Evolutionary conservation across 2,113 vertebrate species (phyloP).

Genomic region (Anguilla rostrata): DNA sequence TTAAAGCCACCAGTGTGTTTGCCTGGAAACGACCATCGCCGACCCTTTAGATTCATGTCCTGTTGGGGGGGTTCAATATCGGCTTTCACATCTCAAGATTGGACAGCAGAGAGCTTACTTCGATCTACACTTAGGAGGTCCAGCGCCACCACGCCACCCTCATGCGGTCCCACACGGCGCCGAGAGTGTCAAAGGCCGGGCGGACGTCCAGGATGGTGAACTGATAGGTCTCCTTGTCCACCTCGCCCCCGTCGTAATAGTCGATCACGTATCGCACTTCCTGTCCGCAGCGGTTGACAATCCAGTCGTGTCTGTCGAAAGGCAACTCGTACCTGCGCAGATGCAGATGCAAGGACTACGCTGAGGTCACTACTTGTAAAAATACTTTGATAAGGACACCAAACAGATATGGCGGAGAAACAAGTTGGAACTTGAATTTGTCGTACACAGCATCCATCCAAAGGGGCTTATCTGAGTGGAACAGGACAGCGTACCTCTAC

Average conservation of each 20-base stretch:
- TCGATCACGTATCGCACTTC: constrained; percentile 93
- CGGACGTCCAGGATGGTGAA: constrained; percentile 93
- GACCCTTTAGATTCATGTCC: neutral
- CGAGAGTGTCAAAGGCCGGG: constrained; percentile 85
- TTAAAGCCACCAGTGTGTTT: neutral
- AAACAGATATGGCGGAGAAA: too few relatives aligned
- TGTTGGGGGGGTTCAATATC: neutral
- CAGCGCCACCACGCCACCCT: constrained; percentile 96
- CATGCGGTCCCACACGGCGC: constrained; percentile 89
- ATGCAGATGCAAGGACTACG: neutral
- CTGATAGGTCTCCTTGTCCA: constrained; percentile 79
- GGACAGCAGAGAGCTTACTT: neutral
- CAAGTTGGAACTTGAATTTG: too few relatives aligned
- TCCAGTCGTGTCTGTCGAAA: constrained; percentile 94
- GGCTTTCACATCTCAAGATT: neutral
- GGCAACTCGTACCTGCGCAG: constrained; percentile 85
- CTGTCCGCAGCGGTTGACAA: constrained; percentile 88
- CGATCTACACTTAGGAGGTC: constrained; percentile 71
- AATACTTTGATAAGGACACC: too few relatives aligned
- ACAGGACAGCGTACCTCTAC: too few relatives aligned
- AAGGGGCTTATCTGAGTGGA: too few relatives aligned
- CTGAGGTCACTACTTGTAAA: neutral
- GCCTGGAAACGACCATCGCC: neutral
- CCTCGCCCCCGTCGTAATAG: constrained; percentile 87
- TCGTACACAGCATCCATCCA: too few relatives aligned